phyloP scores from a whole-genome alignment of 2,113 vertebrate species.

The Poeciliopsis occidentalis region DNA sequence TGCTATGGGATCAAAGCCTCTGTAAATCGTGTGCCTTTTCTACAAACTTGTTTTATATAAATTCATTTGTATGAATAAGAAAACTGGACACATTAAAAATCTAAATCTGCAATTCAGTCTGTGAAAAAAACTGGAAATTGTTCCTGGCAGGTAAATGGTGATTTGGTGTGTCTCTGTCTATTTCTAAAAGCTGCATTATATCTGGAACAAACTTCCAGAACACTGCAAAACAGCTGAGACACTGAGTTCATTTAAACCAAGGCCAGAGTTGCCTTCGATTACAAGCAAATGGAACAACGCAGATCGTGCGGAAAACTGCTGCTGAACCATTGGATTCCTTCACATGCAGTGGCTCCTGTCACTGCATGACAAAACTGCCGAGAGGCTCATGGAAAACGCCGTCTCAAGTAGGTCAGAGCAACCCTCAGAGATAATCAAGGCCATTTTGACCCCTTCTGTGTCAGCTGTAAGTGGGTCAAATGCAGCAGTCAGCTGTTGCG shows the following conservation, averaged over 20 bases:
- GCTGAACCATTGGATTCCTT: conserved; percentile 25
- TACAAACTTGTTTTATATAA: too few relatives aligned
- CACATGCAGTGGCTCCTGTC: conserved; percentile 2
- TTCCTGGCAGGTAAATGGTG: too few relatives aligned
- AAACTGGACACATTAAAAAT: too few relatives aligned
- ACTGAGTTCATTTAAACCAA: too few relatives aligned
- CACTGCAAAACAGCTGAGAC: too few relatives aligned
- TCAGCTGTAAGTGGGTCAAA: conserved; percentile 78
- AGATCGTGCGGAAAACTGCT: conserved; percentile 15
- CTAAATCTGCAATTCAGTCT: too few relatives aligned
- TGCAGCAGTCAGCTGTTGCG: conserved; percentile 75
- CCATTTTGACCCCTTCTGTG: conserved; percentile 76
- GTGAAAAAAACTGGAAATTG: too few relatives aligned
- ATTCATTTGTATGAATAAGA: too few relatives aligned
- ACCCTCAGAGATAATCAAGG: conserved; percentile 75
- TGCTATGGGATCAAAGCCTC: too few relatives aligned
- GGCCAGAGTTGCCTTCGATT: too few relatives aligned
- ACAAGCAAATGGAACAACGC: neutral
- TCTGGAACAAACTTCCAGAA: too few relatives aligned
- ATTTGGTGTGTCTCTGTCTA: neutral
- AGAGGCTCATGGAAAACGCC: conserved; percentile 59
- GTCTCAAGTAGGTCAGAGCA: conserved; percentile 75
- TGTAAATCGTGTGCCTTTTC: too few relatives aligned
- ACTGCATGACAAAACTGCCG: conserved; percentile 55
- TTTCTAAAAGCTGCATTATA: neutral